Percentiles rank a stretch among this genome's conserved stretches.
Evolutionary conservation across 2,797 vertebrate species (phyloP).

Genomic region (Siniperca undulata): DNA sequence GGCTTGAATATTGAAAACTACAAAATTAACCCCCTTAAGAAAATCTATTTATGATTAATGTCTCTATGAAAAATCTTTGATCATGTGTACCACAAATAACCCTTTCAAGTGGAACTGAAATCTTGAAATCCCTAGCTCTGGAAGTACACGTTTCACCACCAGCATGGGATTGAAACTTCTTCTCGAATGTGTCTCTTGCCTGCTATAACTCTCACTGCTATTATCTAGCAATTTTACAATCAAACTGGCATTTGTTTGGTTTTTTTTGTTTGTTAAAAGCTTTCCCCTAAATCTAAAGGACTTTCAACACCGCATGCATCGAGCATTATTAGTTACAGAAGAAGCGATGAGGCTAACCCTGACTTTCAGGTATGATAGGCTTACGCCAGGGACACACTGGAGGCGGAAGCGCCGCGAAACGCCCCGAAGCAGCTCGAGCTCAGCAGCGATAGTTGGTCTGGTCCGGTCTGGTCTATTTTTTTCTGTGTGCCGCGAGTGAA

Average conservation of each 20-base stretch:
- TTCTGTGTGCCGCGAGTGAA: too few relatives aligned
- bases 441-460: too few relatives aligned
- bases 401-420: too few relatives aligned
- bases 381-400: neutral
- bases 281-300: slow-evolving; percentile 4
- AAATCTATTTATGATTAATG: slow-evolving; percentile 12
- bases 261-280: slow-evolving; percentile 10
- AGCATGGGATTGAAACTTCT: slow-evolving; percentile 9
- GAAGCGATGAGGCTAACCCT: neutral
- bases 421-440: too few relatives aligned
- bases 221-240: slow-evolving; percentile 22
- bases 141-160: slow-evolving; percentile 22
- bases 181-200: slow-evolving; percentile 18
- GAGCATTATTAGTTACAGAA: slow-evolving; percentile 5
- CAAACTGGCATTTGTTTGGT: slow-evolving; percentile 18
- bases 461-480: too few relatives aligned
- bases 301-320: slow-evolving; percentile 31
- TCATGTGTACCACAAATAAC: neutral
- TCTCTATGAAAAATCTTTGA: neutral
- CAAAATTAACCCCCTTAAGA: neutral
- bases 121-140: slow-evolving; percentile 8
- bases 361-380: slow-evolving; percentile 32
- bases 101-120: neutral
- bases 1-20: neutral
- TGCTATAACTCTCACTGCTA: slow-evolving; percentile 8